Base-by-base conservation (phyloP, 2,797 vertebrate genomes). In the Neomorphus geoffroyi region DNA sequence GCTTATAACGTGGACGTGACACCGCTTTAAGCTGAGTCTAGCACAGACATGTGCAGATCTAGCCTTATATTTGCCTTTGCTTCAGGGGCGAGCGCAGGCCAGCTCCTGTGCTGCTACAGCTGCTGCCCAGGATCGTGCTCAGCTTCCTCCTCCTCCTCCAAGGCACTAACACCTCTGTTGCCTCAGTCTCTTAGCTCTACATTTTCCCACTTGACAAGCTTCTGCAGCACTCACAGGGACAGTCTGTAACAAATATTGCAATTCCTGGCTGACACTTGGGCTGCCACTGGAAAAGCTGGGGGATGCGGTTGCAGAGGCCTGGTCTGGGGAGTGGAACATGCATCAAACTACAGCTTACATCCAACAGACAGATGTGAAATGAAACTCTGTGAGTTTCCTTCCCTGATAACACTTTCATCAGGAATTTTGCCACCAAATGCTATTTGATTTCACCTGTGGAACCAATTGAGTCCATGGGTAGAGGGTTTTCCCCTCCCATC, bases 31-130 rank as follows among this genome's bases (percentile, higher is more conserved):
- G 33, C 57, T 10, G 2, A 30, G 65, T 30, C 30, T 15, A 3
- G 15, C 32, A 5, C 0, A 6, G 35, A 1, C 2, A 2, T 24
- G 18, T 6, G 37, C 50, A 39, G 65, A 26, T 13, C 22, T 14
- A 23, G n/a, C 61, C 32, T 43, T 9, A 8, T 1, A 5, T 23
- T 13, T 21, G 24, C 39, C 65, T 14, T 18, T 11, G 33, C 16
- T n/a, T 46, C 14, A 11, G 37, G 37, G 17, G 27, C 2, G 12
- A 56, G 61, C 3, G 4, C 45, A 30, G 45, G 35, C 24, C 45
- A 15, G 39, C 46, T 43, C 48, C 61, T 7, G 30, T 10, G 6
- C 32, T 2, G 32, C 61, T 33, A 39, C 57, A 16, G 32, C 46
- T 33, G 4, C 27, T 3, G 32, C 32, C 39, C 12, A 11, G 21